phyloP scores from a whole-genome alignment of 2,113 vertebrate genomes.

The Acrocephalus kingi region DNA sequence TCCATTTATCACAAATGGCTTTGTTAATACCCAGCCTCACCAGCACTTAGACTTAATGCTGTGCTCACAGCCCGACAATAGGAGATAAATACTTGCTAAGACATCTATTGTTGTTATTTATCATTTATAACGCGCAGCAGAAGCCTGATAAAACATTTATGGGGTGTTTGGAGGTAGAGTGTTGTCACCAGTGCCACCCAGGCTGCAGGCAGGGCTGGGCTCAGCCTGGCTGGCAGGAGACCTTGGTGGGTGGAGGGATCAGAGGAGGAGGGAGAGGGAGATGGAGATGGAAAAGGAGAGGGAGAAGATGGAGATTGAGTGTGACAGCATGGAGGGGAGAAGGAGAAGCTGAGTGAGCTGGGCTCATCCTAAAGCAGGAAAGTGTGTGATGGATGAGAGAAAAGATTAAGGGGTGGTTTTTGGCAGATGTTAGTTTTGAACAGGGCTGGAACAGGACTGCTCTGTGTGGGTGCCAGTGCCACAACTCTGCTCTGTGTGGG shows the following conservation, averaged over 20 bases:
- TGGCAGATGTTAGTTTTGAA: accelerated
- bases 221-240: background rate
- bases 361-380: background rate
- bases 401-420: background rate
- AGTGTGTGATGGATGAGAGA: accelerated
- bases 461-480: too few species aligned
- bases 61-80: background rate
- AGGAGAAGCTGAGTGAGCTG: accelerated
- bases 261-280: background rate
- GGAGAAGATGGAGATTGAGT: background rate
- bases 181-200: background rate
- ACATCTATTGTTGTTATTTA: slow-evolving; percentile 56
- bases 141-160: slow-evolving; percentile 57
- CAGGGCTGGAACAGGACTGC: accelerated
- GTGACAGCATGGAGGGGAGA: background rate
- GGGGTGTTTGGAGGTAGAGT: slow-evolving; percentile 6
- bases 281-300: background rate
- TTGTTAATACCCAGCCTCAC: background rate
- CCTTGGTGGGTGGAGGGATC: background rate
- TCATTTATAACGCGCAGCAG: background rate
- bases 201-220: background rate
- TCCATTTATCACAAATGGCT: background rate
- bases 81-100: slow-evolving; percentile 42
- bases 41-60: background rate
- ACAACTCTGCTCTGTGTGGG: too few species aligned